Evolutionary conservation across 2,113 vertebrate species (phyloP).

Genomic region (Tetrax tetrax): DNA sequence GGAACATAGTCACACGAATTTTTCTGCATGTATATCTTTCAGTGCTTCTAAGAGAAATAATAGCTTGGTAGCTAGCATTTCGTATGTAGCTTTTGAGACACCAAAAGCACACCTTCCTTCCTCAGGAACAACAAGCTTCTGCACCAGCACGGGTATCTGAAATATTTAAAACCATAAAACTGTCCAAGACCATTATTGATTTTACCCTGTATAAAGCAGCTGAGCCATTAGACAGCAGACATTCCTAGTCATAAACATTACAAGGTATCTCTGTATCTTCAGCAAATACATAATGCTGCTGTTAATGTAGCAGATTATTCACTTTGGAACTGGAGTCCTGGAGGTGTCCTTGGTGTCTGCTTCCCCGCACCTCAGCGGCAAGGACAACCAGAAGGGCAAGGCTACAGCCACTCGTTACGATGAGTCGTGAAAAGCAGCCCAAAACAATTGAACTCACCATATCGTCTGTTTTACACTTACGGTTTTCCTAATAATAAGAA

Average conservation of each 20-base stretch:
- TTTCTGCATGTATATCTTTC: neutral
- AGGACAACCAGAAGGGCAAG: slow-evolving; percentile 23
- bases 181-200: slow-evolving; percentile 17
- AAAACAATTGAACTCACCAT: neutral
- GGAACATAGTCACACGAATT: neutral
- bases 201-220: neutral
- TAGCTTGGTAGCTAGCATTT: neutral
- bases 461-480: neutral
- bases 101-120: neutral
- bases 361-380: neutral
- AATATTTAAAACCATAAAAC: slow-evolving; percentile 32
- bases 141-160: neutral
- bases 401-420: neutral
- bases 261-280: slow-evolving; percentile 6
- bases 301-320: slow-evolving; percentile 27
- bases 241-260: slow-evolving; percentile 42
- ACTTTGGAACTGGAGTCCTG: neutral
- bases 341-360: slow-evolving; percentile 13
- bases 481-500: neutral
- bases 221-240: slow-evolving; percentile 30
- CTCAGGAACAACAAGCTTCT: neutral
- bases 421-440: neutral
- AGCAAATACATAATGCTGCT: neutral
- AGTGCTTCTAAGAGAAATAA: neutral
- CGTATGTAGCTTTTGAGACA: neutral